phyloP scores from a whole-genome alignment of 2,797 vertebrate genomes.

The Sparidentex hasta region DNA sequence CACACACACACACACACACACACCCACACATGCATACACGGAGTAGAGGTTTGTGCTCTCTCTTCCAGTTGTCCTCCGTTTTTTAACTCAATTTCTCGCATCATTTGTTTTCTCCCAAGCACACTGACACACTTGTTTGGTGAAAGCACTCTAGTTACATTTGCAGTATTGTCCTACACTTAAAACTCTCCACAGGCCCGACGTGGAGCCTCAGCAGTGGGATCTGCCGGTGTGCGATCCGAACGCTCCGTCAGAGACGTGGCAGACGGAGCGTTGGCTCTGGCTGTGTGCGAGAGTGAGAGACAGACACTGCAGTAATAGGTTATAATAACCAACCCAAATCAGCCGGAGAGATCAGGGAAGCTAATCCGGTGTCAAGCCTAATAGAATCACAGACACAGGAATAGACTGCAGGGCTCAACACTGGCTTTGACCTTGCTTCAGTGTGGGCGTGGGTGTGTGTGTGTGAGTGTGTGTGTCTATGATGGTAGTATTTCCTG shows the following conservation, averaged over 20 bases:
- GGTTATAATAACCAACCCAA: conserved; percentile 65
- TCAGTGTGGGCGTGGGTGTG: conserved; percentile 19
- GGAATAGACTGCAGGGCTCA: conserved; percentile 71
- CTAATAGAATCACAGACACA: conserved; percentile 79
- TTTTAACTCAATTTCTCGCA: conserved; percentile 4
- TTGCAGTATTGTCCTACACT: not conserved
- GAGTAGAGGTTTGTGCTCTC: not conserved
- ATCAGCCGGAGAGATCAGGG: conserved; percentile 71
- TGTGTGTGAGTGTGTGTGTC: conserved; percentile 15
- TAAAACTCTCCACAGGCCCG: conserved; percentile 7
- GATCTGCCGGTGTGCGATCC: conserved; percentile 21
- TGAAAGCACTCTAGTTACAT: conserved; percentile 20
- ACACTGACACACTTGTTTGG: conserved; percentile 7
- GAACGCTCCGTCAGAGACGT: not conserved
- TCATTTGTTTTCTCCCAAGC: conserved; percentile 15
- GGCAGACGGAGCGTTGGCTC: not conserved
- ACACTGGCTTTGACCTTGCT: conserved; percentile 63
- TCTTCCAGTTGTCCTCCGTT: not conserved
- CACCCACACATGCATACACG: not conserved
- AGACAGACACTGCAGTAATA: conserved; percentile 50
- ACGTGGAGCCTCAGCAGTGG: not conserved
- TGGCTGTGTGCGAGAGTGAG: conserved; percentile 35
- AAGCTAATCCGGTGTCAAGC: conserved; percentile 75
- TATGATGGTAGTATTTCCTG: conserved; percentile 39
- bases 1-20: not conserved